Conservation (phyloP, 2,113 vertebrate species). For the Elgaria multicarinata region DNA sequence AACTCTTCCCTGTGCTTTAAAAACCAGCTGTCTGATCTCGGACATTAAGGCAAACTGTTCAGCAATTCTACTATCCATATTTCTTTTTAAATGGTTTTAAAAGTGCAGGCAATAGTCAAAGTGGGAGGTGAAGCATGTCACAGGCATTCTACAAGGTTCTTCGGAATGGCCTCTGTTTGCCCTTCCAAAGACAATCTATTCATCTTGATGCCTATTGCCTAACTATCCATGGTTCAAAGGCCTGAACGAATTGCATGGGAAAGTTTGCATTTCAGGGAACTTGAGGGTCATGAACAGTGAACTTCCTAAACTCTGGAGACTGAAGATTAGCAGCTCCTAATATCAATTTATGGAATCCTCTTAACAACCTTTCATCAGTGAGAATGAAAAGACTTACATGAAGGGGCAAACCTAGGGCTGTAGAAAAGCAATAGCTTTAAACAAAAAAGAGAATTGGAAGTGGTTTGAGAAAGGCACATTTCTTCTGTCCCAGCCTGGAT, state of each 20-base stretch:
- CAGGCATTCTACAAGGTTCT: background rate
- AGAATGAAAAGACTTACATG: background rate
- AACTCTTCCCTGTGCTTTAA: background rate
- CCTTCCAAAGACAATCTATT: background rate
- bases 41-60: background rate
- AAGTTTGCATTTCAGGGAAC: background rate
- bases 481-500: conserved; percentile 4
- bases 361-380: background rate
- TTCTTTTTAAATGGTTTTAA: background rate
- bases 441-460: background rate
- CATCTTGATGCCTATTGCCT: background rate
- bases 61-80: background rate
- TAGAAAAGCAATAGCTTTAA: background rate
- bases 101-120: background rate
- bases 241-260: background rate
- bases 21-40: background rate
- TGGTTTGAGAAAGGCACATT: background rate
- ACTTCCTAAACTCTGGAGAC: background rate
- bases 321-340: background rate
- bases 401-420: background rate
- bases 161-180: background rate
- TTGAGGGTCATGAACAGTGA: background rate
- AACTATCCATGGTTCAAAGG: background rate
- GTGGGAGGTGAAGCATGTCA: background rate
- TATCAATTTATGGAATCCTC: background rate